Percentiles rank a stretch among this genome's conserved stretches.
Evolutionary conservation across 2,113 vertebrate species (phyloP).

Genomic region (Neotoma lepida): DNA sequence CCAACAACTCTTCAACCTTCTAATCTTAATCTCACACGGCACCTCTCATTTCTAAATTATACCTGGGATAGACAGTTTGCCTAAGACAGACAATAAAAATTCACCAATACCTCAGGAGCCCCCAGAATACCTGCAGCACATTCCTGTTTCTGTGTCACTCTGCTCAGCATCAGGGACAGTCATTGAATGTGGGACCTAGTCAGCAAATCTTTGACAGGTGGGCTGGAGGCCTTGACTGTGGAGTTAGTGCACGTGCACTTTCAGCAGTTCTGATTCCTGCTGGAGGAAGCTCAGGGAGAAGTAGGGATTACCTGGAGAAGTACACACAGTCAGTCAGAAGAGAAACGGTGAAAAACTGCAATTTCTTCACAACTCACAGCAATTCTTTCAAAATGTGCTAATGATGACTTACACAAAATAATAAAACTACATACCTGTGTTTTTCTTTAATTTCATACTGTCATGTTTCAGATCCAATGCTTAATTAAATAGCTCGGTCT

Average conservation of each 20-base stretch:
- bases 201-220: background rate
- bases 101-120: background rate
- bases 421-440: fast-evolving
- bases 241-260: background rate
- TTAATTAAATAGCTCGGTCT: background rate
- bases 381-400: background rate
- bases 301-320: background rate
- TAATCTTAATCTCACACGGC: too few species aligned
- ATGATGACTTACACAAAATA: background rate
- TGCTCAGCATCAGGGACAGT: background rate
- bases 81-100: background rate
- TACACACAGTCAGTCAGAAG: background rate
- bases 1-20: too few species aligned
- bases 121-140: background rate
- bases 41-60: too few species aligned
- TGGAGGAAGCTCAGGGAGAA: background rate
- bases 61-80: background rate
- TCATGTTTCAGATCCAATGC: background rate
- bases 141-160: background rate
- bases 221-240: background rate
- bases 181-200: background rate
- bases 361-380: background rate
- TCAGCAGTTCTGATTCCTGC: background rate
- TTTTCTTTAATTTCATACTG: background rate
- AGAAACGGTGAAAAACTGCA: background rate